Conservation (phyloP, 2,113 vertebrate species). For the Centropus bengalensis region DNA sequence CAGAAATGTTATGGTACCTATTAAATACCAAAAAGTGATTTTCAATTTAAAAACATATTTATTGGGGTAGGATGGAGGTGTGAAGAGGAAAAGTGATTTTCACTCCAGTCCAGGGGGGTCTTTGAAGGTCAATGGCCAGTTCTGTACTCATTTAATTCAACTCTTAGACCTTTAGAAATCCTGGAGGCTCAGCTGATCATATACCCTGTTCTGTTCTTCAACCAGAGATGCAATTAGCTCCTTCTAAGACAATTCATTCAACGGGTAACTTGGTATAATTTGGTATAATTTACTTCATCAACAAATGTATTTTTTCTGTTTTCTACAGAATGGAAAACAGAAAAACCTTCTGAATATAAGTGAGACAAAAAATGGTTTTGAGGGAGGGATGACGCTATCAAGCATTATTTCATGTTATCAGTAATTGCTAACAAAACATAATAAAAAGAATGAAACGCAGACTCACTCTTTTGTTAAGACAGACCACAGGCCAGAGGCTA, state of each 20-base stretch:
- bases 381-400: accelerated
- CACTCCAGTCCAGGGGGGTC: not conserved
- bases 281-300: not conserved
- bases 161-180: not conserved
- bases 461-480: constrained; percentile 99
- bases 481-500: constrained; percentile 98
- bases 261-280: not conserved
- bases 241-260: not conserved
- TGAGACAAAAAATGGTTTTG: not conserved
- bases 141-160: not conserved
- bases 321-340: not conserved
- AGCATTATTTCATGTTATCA: not conserved
- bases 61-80: not conserved
- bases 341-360: not conserved
- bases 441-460: not conserved
- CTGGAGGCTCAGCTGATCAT: not conserved
- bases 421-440: not conserved
- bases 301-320: not conserved
- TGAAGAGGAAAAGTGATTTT: not conserved
- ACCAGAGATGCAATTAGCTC: not conserved
- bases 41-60: not conserved
- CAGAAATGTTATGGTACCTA: not conserved
- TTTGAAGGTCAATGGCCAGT: not conserved
- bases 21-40: not conserved
- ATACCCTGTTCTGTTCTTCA: not conserved